A percentile compares a stretch with the other conserved stretches of the same genome.
phyloP scores from a whole-genome alignment of 2,797 vertebrate genomes.

The Bradypodion pumilum region DNA sequence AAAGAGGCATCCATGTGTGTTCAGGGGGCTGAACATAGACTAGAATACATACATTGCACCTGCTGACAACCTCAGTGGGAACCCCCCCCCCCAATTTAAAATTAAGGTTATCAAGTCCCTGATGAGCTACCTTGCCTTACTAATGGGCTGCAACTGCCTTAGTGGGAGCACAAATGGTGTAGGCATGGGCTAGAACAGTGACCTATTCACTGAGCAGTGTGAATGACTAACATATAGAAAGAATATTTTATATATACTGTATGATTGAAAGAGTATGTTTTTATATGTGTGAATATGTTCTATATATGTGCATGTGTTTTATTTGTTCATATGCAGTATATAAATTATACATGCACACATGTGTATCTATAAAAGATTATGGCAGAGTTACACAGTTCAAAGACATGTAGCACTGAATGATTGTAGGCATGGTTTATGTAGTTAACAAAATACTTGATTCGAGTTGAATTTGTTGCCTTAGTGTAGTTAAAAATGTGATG shows the following conservation, averaged over 20 bases:
- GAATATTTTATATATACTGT: too few species aligned
- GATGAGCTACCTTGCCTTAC: neutral
- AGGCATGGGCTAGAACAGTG: neutral
- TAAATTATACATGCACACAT: too few species aligned
- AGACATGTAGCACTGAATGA: neutral
- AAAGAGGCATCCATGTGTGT: neutral
- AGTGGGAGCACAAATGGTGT: neutral
- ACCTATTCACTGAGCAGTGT: neutral
- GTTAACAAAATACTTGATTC: neutral
- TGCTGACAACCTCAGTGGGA: neutral
- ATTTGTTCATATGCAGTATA: too few species aligned
- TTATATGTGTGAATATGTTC: neutral
- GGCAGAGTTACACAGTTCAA: neutral
- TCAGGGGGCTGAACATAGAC: neutral
- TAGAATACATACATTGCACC: neutral
- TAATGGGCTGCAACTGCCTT: neutral
- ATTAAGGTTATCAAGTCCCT: neutral
- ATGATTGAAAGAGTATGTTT: too few species aligned
- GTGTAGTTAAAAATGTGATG: neutral
- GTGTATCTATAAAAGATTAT: neutral
- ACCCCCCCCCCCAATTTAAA: neutral
- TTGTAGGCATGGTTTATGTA: neutral
- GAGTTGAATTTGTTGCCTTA: neutral
- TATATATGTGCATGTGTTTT: neutral
- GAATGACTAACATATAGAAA: neutral